Evolutionary conservation across 2,797 vertebrate species (phyloP), one percentile per base, ranked within the genome.

Genomic region (Xiphorhynchus erythropygius): DNA sequence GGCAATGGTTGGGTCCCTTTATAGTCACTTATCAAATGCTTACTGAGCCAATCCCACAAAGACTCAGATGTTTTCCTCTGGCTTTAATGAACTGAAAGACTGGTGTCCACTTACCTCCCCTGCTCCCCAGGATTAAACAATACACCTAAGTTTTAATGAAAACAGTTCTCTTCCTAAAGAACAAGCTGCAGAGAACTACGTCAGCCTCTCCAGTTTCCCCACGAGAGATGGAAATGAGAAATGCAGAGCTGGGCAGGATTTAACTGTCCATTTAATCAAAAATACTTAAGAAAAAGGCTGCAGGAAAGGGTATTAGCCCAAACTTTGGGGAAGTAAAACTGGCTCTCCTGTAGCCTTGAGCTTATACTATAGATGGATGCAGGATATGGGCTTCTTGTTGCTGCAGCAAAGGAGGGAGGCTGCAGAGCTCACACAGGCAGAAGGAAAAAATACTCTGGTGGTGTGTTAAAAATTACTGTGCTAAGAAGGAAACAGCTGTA

Each of bases 331-430:
- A 63, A 50, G 27, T 30, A 52, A 59, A 49, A 41, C 39, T 49
- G 49, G 44, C 60, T 49, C 1, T 62, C 42, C 59, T 2, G 2
- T 68, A 62, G 52, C 65, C 2, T 1, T 1, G 0, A 56, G 50
- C 57, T 59, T 71, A 16, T 83, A 41, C 30, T 65, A 1, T 8
- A 3, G 6, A 3, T 32, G 21, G 67, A 68, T 68, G 73, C 50
- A 47, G 55, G 39, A 25, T 37, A 19, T 11, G 37, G 47, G 37
- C 21, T 74, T 60, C 56, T 74, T 3, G 1, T 75, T 4, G 0
- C 37, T 5, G 4, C 1, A 3, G 50, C 41, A 33, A 27, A 37
- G 62, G 42, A n/a, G 37, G 44, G 57, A 52, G 42, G 25, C 67
- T 69, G 33, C 1, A 0, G 76, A 82, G 68, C 42, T 78, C 37